Conservation (phyloP, 2,888 invertebrate species). For the Hipparchia semele region DNA sequence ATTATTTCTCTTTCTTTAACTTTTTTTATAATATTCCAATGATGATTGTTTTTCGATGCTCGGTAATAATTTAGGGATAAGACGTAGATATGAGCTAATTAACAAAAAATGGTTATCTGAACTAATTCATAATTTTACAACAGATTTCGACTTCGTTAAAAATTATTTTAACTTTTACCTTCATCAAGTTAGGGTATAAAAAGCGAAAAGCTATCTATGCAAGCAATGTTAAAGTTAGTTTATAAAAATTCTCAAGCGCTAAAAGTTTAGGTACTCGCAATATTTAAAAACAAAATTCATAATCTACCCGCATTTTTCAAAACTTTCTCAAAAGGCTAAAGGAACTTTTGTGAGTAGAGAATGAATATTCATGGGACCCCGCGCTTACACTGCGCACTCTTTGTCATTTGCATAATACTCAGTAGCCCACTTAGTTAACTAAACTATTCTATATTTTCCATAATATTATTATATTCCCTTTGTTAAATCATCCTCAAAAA, state of each 20-base stretch:
- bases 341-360: conserved; percentile 38
- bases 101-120: no score
- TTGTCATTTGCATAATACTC: conserved; percentile 49
- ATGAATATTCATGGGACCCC: conserved; percentile 48
- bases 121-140: no score
- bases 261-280: conserved; percentile 18
- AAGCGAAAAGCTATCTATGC: conserved; percentile 13
- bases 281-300: conserved; percentile 32
- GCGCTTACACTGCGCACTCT: conserved; percentile 44
- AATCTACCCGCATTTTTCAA: conserved; percentile 33
- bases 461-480: conserved; percentile 8
- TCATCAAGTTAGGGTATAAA: conserved; percentile 5
- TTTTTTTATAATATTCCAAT: no score
- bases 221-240: conserved; percentile 8
- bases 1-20: no score
- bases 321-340: conserved; percentile 34
- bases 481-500: background rate
- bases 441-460: conserved; percentile 34
- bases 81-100: no score
- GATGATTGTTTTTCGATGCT: no score
- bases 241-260: conserved; percentile 19
- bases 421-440: conserved; percentile 41
- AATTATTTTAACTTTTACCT: background rate
- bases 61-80: no score
- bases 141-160: background rate